Conservation (phyloP, 92 coral and sea anemone species). For the Micromussa lordhowensis region DNA sequence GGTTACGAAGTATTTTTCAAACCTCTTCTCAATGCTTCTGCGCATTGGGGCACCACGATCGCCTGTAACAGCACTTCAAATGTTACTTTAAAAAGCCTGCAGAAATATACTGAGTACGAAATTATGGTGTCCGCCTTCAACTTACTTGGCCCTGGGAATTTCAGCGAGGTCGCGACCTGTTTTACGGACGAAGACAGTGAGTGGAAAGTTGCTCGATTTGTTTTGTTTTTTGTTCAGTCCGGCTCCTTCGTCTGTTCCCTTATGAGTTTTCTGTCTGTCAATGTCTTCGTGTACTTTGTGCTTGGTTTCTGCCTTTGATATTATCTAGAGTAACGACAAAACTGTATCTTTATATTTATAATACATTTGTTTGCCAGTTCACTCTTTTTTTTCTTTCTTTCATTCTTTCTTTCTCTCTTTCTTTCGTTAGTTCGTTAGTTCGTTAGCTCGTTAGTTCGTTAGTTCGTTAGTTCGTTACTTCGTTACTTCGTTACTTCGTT, state of each 20-base stretch:
- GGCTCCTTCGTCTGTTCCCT: not conserved
- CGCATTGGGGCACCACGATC: not conserved
- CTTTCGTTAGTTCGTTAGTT: too few relatives aligned
- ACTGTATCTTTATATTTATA: not conserved
- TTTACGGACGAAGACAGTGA: constrained; percentile 63
- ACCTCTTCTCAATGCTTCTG: not conserved
- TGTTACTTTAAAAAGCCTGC: not conserved
- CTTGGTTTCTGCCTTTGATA: too few relatives aligned
- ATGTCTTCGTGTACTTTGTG: not conserved
- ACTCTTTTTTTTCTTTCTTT: not conserved
- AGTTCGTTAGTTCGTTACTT: too few relatives aligned
- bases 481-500: too few relatives aligned
- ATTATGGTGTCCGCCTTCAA: constrained; percentile 45
- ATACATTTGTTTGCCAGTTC: not conserved
- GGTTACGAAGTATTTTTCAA: constrained; percentile 6
- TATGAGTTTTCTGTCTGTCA: not conserved
- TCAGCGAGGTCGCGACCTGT: constrained; percentile 21
- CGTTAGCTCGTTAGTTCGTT: too few relatives aligned
- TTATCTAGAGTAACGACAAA: too few relatives aligned
- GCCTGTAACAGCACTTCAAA: constrained; percentile 9
- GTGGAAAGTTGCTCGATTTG: not conserved
- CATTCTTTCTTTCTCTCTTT: too few relatives aligned
- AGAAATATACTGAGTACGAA: constrained; percentile 42
- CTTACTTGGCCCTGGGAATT: constrained; percentile 36
- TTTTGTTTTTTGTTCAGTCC: not conserved